Evolutionary conservation across 2,888 invertebrate genomes (phyloP), one percentile per base, ranked within the genome.

Genomic region (Odontocerum albicorne): DNA sequence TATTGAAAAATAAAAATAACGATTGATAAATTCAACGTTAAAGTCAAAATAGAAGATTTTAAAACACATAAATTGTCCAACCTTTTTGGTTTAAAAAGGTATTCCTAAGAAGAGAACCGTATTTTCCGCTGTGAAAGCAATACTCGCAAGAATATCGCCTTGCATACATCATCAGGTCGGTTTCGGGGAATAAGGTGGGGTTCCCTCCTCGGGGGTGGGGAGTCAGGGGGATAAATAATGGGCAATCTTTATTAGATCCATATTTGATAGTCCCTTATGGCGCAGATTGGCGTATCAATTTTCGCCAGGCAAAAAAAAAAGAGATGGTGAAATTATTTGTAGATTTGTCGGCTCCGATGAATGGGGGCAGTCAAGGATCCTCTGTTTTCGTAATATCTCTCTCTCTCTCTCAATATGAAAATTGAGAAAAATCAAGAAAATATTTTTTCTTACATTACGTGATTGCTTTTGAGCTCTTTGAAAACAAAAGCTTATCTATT

Each of bases 161-260:
- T 13, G 20, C 42, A 42, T 42, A 42, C 21, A 20, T 42, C 42
- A 42, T 42, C 21, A 20, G n/a, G n/a, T n/a, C n/a, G n/a, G n/a
- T 27, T n/a, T n/a, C n/a, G n/a, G n/a, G n/a, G n/a, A n/a, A n/a
- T n/a, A 27, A 27, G 27, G 27, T 4, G 27, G 27, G 10, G 27
- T 4, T 4, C 10, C 10, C 10, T 27, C 10, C 27, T 27, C 6
- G 40, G 40, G n/a, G 3, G n/a, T 4, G 21, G 13, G 21, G 40
- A 4, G 21, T 27, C 10, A 10, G 19, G 40, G n/a, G 35, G 40
- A 21, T 40, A 40, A 40, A 40, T 40, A 40, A 40, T 40, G 40
- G 40, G 4, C 33, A 47, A 42, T 47, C 54, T 47, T 46, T 54
- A 54, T 54, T 54, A 47, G 47, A 54, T 42, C 42, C 47, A 46